These are phyloP conservation scores for Parambassis ranga DNA, from an alignment of 2,797 vertebrate species.

Conservation along the genomic window DNA sequence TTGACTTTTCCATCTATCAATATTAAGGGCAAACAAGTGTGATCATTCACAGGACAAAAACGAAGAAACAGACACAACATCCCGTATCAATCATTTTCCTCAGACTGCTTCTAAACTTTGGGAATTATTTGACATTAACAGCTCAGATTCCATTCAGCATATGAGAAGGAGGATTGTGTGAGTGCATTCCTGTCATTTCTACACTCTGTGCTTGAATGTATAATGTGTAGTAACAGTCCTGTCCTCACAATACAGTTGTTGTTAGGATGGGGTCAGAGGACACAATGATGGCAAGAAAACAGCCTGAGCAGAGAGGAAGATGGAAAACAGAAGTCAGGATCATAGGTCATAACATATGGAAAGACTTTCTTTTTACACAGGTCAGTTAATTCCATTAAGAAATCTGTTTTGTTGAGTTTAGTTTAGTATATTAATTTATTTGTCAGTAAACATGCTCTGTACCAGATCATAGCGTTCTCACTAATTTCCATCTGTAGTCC, in stretches of 20 bases:
- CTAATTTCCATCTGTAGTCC: too few relatives aligned
- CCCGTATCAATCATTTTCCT: neutral
- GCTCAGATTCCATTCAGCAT: neutral
- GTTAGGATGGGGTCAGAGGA: neutral
- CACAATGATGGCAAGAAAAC: neutral
- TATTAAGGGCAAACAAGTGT: neutral
- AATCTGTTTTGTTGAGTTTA: too few relatives aligned
- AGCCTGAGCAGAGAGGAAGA: neutral
- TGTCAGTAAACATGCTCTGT: too few relatives aligned
- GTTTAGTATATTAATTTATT: too few relatives aligned
- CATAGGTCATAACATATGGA: too few relatives aligned
- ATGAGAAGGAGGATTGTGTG: slow-evolving; percentile 3
- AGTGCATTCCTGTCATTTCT: slow-evolving; percentile 16
- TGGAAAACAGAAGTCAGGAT: neutral
- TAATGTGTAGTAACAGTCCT: neutral
- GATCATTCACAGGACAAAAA: neutral
- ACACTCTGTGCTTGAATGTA: slow-evolving; percentile 4
- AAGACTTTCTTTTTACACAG: too few relatives aligned
- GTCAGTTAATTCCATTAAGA: too few relatives aligned
- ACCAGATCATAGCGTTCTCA: too few relatives aligned
- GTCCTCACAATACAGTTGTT: neutral
- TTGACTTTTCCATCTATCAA: neutral
- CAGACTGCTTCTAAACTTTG: neutral
- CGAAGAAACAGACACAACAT: neutral
- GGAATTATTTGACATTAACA: neutral